Percentiles rank a stretch among this genome's conserved stretches.
Evolutionary conservation across 2,113 vertebrate species (phyloP).

Genomic region (cattle (Bos taurus)): ARS-UCD2.0 NC_037331.1:39575001-39575500

Average conservation of each 20-base stretch:
- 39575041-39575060: conserved; percentile 8
- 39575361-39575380: not conserved
- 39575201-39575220: not conserved
- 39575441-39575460: not conserved
- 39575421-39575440: not conserved
- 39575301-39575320: not conserved
- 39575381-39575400: not conserved
- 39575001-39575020: not conserved
- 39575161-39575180: not conserved
- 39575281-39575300: not conserved
- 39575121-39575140: not conserved
- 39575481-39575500: not conserved
- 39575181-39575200: not conserved
- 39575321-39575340: not conserved
- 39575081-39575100: not conserved
- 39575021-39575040: not conserved
- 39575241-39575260: not conserved
- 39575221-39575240: not conserved
- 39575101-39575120: not conserved
- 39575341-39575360: not conserved
- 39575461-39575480: not conserved
- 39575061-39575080: not conserved
- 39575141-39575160: not conserved
- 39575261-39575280: not conserved
- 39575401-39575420: not conserved